Percentiles rank a stretch among this genome's conserved stretches.
These are phyloP conservation scores for Drosophila lacertosa DNA, from an alignment of 1,140 invertebrate genomes.

Conservation along the genomic window DNA sequence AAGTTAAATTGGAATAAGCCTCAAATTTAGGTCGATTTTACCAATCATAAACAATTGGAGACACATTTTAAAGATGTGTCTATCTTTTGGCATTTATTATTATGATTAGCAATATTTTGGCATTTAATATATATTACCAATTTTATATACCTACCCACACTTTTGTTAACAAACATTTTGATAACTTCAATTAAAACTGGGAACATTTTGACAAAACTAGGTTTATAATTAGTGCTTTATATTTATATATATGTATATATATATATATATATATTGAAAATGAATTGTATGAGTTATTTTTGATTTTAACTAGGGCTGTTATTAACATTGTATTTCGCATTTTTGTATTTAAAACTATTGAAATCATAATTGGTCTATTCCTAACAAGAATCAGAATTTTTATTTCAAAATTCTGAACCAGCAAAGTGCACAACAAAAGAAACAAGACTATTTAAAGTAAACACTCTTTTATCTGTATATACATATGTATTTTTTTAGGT, in stretches of 20 bases:
- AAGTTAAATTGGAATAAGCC: not conserved
- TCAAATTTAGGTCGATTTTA: too few relatives aligned
- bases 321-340: conserved; percentile 14
- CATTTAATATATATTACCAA: conserved; percentile 21
- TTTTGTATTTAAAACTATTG: conserved; percentile 16
- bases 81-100: conserved; percentile 29
- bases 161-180: conserved; percentile 19
- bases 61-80: conserved; percentile 13
- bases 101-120: conserved; percentile 15
- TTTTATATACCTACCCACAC: conserved; percentile 9
- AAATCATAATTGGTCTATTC: conserved; percentile 16
- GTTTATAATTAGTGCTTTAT: conserved; percentile 6
- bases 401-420: conserved; percentile 41
- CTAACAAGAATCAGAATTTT: conserved; percentile 38
- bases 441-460: conserved; percentile 48
- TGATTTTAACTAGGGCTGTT: conserved; percentile 19
- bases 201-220: conserved; percentile 10
- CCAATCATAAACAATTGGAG: conserved; percentile 4
- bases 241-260: conserved; percentile 5
- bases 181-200: conserved; percentile 2
- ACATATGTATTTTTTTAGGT: conserved; percentile 49
- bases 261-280: conserved; percentile 2
- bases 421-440: conserved; percentile 47
- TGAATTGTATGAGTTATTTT: too few relatives aligned
- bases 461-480: conserved; percentile 52